Evolutionary conservation across 2,113 vertebrate species (phyloP).

Genomic region (Callorhinus ursinus): DNA sequence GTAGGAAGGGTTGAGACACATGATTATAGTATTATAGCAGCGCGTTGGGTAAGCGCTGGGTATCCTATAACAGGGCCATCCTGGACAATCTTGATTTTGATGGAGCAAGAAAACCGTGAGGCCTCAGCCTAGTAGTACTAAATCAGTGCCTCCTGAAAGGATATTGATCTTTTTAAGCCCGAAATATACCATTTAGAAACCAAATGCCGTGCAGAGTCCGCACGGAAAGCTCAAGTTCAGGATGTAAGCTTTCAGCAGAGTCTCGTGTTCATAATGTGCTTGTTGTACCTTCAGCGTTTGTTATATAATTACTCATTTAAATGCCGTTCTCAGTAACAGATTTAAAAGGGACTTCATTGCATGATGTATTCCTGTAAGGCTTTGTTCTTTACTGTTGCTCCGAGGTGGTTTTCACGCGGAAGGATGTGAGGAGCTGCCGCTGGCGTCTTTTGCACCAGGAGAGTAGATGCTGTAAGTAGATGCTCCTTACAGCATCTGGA

Average conservation of each 20-base stretch:
- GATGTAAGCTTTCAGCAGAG: not conserved
- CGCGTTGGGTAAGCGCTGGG: not conserved
- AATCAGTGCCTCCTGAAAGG: not conserved
- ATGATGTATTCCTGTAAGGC: fast-evolving
- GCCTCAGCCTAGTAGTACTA: not conserved
- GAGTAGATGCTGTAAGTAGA: fast-evolving
- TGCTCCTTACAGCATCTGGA: no score
- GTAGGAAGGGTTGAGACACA: not conserved
- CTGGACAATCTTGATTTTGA: not conserved
- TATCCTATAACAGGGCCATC: not conserved
- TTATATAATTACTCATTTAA: not conserved
- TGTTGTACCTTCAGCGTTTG: fast-evolving
- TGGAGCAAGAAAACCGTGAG: not conserved
- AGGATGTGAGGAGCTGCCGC: not conserved
- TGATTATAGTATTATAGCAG: fast-evolving
- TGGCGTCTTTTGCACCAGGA: fast-evolving
- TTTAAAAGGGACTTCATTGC: not conserved
- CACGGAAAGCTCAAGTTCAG: not conserved
- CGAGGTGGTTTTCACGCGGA: fast-evolving
- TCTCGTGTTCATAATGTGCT: fast-evolving
- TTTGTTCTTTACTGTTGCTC: not conserved
- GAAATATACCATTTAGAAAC: not conserved
- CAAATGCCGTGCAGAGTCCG: not conserved
- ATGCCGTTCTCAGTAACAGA: not conserved
- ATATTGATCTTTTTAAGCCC: not conserved